A percentile compares a stretch with the other conserved stretches of the same genome.
Conservation (phyloP, 2,888 invertebrate genomes). For the Dascillus cervinus region DNA sequence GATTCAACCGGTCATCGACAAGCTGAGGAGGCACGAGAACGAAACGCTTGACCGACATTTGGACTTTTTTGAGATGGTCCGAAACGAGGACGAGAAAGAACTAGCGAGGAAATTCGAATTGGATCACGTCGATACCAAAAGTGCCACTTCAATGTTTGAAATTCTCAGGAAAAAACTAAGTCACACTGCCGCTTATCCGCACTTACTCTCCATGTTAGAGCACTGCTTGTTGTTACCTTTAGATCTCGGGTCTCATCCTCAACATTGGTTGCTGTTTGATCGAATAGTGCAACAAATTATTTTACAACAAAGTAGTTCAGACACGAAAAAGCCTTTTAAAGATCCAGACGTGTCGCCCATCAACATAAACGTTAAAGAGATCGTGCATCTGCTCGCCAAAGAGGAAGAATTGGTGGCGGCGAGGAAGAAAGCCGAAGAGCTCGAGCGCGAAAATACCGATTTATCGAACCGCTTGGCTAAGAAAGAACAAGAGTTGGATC, state of each 20-base stretch:
- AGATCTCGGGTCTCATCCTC: slow-evolving; percentile 79
- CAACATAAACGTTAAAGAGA: slow-evolving; percentile 84
- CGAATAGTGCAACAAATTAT: slow-evolving; percentile 91
- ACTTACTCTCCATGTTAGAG: slow-evolving; percentile 81
- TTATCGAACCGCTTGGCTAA: slow-evolving; percentile 80
- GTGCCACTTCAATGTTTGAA: slow-evolving; percentile 89
- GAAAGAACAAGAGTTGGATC: slow-evolving; percentile 88
- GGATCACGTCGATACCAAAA: slow-evolving; percentile 90
- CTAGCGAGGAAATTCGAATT: slow-evolving; percentile 83
- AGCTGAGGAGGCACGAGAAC: slow-evolving; percentile 85
- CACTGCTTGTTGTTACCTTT: slow-evolving; percentile 80
- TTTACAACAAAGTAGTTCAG: slow-evolving; percentile 57
- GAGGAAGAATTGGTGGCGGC: slow-evolving; percentile 89
- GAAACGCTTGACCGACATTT: slow-evolving; percentile 92
- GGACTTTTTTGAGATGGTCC: slow-evolving; percentile 97
- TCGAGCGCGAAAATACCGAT: slow-evolving; percentile 84
- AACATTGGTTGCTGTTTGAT: slow-evolving; percentile 92
- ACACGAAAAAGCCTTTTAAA: slow-evolving; percentile 30
- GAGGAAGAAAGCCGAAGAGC: slow-evolving; percentile 74
- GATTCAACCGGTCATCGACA: slow-evolving; percentile 91
- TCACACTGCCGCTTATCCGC: slow-evolving; percentile 89
- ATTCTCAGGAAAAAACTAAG: slow-evolving; percentile 78
- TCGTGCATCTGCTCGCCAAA: slow-evolving; percentile 83
- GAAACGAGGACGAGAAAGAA: slow-evolving; percentile 94
- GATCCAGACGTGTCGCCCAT: slow-evolving; percentile 83